These are phyloP conservation scores for Yponomeuta evonymella DNA, from an alignment of 2,888 invertebrate genomes.

Conservation along the genomic window DNA sequence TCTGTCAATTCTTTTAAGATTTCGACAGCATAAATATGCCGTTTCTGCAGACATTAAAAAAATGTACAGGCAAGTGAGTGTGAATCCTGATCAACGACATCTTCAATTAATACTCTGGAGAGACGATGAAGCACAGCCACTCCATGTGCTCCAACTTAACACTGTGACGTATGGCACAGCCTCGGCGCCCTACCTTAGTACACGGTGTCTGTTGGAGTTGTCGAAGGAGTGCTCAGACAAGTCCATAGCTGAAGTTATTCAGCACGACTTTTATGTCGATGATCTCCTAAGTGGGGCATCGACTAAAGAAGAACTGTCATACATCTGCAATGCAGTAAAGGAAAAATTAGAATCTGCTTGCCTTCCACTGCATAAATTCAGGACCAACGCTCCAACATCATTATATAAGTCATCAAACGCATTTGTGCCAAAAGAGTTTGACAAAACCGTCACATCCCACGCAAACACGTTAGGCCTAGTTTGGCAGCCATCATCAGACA, in stretches of 20 bases:
- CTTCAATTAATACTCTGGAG: too few species aligned
- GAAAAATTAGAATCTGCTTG: constrained; percentile 15
- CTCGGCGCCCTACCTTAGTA: too few species aligned
- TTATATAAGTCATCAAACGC: not conserved
- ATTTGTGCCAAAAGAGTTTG: too few species aligned
- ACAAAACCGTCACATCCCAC: not conserved
- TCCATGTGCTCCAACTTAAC: too few species aligned
- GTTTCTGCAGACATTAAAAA: constrained; percentile 39
- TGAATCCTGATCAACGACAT: constrained; percentile 21
- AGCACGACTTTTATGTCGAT: constrained; percentile 13
- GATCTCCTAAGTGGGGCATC: not conserved
- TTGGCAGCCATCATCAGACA: not conserved
- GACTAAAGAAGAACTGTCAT: not conserved
- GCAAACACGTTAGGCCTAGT: not conserved
- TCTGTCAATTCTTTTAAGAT: constrained; percentile 31
- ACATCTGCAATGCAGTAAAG: not conserved
- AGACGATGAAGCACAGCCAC: too few species aligned
- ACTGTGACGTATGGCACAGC: too few species aligned
- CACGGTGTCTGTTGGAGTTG: too few species aligned
- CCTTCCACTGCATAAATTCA: constrained; percentile 16
- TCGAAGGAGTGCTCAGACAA: too few species aligned
- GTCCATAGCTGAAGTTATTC: too few species aligned
- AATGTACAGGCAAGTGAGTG: constrained; percentile 37
- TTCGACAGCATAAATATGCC: constrained; percentile 30
- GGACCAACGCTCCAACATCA: not conserved